phyloP scores from a whole-genome alignment of 2,113 vertebrate genomes.

The Phalacrocorax pelagicus region DNA sequence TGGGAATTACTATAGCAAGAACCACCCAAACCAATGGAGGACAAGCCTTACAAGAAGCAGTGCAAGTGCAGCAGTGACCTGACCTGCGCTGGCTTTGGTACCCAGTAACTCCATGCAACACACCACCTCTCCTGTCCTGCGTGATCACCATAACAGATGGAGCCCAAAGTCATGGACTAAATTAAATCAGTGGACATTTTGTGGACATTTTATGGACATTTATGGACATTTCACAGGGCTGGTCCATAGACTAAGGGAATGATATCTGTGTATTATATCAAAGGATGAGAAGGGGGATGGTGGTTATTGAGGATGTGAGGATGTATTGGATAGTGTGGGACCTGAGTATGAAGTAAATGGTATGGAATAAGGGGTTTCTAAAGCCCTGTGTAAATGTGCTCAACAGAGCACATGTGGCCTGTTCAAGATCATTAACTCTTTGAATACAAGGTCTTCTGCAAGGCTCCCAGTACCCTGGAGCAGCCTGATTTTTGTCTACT shows the following conservation, averaged over 20 bases:
- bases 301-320: background rate
- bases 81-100: background rate
- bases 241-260: background rate
- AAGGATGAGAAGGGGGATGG: background rate
- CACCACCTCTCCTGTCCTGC: background rate
- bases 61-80: background rate
- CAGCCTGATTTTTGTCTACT: background rate
- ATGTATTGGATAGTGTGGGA: background rate
- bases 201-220: background rate
- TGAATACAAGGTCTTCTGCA: background rate
- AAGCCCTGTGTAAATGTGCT: rapidly evolving
- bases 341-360: background rate
- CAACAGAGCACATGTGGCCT: background rate
- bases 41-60: background rate
- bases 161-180: background rate
- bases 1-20: background rate
- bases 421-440: background rate
- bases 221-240: background rate
- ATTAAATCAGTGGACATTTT: background rate
- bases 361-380: background rate
- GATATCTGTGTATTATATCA: background rate
- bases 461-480: background rate
- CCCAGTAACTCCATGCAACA: background rate
- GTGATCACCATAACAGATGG: background rate
- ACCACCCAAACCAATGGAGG: background rate